These are phyloP conservation scores for Cantharis rustica DNA, from an alignment of 2,888 invertebrate genomes.

Conservation along the genomic window DNA sequence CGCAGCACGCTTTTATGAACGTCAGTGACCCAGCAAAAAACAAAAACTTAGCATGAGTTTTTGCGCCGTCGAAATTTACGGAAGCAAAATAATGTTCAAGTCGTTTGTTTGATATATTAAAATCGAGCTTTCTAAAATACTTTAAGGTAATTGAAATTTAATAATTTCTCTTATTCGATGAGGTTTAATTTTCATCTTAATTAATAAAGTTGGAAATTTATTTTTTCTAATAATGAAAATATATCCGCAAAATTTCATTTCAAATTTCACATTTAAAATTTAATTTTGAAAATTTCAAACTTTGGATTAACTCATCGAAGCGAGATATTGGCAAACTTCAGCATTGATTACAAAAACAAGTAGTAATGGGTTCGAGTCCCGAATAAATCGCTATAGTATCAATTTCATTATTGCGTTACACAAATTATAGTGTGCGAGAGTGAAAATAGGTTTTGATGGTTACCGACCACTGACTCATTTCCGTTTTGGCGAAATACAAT, in stretches of 20 bases:
- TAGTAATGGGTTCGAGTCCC: neutral
- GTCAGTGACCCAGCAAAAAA: neutral
- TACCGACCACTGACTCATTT: neutral
- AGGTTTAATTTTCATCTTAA: neutral
- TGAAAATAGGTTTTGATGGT: neutral
- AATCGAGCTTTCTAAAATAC: neutral
- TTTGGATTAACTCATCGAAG: neutral
- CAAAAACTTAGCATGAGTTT: neutral
- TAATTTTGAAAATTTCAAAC: neutral
- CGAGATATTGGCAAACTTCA: neutral
- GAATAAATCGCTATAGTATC: neutral
- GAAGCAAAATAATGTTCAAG: neutral
- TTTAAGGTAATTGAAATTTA: neutral
- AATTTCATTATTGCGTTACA: neutral
- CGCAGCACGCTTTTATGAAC: conserved; percentile 1
- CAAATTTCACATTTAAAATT: neutral
- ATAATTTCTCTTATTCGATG: neutral
- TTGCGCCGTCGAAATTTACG: neutral
- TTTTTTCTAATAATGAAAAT: neutral
- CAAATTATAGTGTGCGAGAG: neutral
- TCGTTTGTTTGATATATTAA: neutral
- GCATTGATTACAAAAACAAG: neutral
- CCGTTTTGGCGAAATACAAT: neutral
- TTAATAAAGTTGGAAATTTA: neutral
- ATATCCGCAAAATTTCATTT: too few relatives aligned